A percentile compares a stretch with the other conserved stretches of the same genome.
These are phyloP conservation scores for Thalassarche chlororhynchos DNA, from an alignment of 2,113 vertebrate species.

Conservation along the genomic window DNA sequence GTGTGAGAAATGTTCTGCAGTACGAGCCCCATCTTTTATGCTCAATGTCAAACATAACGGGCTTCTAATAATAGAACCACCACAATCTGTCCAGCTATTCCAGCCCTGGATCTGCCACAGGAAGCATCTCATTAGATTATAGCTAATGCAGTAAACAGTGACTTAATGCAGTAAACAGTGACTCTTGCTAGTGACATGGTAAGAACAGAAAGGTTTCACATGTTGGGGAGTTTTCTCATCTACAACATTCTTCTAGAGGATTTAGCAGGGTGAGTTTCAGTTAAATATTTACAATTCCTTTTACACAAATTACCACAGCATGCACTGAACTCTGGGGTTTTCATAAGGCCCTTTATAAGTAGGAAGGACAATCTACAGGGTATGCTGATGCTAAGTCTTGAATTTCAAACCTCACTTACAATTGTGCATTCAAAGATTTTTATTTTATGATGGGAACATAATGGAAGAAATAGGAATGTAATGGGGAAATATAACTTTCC, in stretches of 20 bases:
- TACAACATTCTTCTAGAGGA: background rate
- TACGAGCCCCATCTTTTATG: background rate
- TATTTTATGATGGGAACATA: background rate
- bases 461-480: background rate
- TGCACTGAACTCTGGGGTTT: background rate
- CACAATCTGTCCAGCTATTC: constrained; percentile 4
- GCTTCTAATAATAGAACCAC: constrained; percentile 34
- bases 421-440: background rate
- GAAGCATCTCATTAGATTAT: background rate
- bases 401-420: background rate
- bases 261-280: background rate
- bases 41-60: background rate
- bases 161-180: background rate
- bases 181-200: background rate
- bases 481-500: background rate
- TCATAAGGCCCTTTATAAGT: background rate
- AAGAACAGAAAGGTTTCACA: background rate
- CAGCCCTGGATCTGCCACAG: background rate
- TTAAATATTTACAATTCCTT: background rate
- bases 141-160: background rate
- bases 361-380: background rate
- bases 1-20: background rate
- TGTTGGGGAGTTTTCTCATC: background rate
- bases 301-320: background rate
- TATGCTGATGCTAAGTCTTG: background rate